Conservation (phyloP, 2,888 invertebrate genomes). For the Lasioglossum calceatum region DNA sequence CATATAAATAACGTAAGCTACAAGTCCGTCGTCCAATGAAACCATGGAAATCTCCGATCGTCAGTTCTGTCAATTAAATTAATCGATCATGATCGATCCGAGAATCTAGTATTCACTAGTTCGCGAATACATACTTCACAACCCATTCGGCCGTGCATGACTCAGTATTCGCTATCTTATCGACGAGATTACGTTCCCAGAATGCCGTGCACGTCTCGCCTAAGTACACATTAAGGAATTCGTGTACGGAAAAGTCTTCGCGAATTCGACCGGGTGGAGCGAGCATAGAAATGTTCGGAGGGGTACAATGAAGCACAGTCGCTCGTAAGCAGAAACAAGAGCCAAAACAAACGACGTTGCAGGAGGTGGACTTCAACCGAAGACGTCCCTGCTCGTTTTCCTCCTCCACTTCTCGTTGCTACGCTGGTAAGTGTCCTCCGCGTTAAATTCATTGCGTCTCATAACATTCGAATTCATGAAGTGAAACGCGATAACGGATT, state of each 20-base stretch:
- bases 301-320: neutral
- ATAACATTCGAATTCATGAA: conserved; percentile 51
- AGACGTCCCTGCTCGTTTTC: neutral
- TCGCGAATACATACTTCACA: neutral
- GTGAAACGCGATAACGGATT: conserved; percentile 43
- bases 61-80: neutral
- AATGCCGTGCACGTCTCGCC: neutral
- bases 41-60: neutral
- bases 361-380: neutral
- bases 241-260: neutral
- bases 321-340: conserved; percentile 12
- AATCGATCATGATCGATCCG: neutral
- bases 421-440: conserved; percentile 1
- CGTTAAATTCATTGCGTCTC: conserved; percentile 44
- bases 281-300: neutral
- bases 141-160: neutral
- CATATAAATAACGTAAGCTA: neutral
- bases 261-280: neutral
- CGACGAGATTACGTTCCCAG: neutral
- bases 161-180: conserved; percentile 13
- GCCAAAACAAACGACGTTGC: conserved; percentile 9
- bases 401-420: neutral
- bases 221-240: conserved; percentile 1
- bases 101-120: neutral
- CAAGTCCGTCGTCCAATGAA: neutral